Base-by-base conservation (phyloP, 2,888 invertebrate species). In the Leistus spinibarbis region DNA sequence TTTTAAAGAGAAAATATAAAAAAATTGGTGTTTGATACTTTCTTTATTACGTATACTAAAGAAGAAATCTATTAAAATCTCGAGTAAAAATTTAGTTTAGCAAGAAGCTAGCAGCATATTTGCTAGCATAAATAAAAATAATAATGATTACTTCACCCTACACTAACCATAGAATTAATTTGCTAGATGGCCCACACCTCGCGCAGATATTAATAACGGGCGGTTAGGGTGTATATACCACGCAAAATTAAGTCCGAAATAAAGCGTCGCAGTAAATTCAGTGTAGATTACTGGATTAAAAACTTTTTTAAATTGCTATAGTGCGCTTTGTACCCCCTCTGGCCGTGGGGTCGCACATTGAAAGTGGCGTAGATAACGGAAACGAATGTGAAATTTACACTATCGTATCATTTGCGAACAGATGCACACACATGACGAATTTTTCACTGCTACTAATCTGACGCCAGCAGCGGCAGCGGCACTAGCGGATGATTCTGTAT, bases 261-360 rank as follows among this genome's bases (percentile, higher is more conserved):
- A 66, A 66, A 65, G 23, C 65, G 40, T 22, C 65, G 65, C 66
- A 66, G 66, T 66, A 66, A 66, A 66, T 66, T 66, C 66, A 27
- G 40, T 40, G 40, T 66, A 66, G 66, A 66, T 66, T 66, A 66
- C 40, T 53, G 66, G 66, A 66, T 66, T 66, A 66, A 66, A 66
- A 66, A 66, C 27, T 66, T 66, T 65, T 66, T 66, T 65, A 65
- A 66, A 66, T 53, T 66, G 27, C 40, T 40, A 20, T 40, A 40
- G 40, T 40, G 40, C 40, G 40, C 40, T 66, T 16, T 22, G 60
- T 19, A 53, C 40, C 40, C 20, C 66, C n/a, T 17, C 19, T 19
- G 40, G 40, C 40, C 7, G 66, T 16, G 10, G 16, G 27, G 17
- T 10, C 9, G 16, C 7, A 27, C 66, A 40, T 66, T 53, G 66